Evolutionary conservation across 2,888 invertebrate genomes (phyloP).

Genomic region (Drosophila parthenogenetica): DNA sequence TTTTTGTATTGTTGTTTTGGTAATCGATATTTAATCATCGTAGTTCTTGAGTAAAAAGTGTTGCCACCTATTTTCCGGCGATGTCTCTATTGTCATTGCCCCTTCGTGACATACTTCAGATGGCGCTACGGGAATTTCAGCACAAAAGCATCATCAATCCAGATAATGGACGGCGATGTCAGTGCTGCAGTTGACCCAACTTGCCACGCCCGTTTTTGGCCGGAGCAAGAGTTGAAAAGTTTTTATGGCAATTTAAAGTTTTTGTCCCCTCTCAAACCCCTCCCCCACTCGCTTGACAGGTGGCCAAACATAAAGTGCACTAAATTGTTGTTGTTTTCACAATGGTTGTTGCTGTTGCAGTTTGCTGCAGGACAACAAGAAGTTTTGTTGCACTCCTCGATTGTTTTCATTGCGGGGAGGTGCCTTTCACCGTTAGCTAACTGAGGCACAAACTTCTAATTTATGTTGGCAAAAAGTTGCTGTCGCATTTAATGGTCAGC

Average conservation of each 20-base stretch:
- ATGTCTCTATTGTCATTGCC: slow-evolving; percentile 14
- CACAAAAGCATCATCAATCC: slow-evolving; percentile 57
- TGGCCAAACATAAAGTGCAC: slow-evolving; percentile 55
- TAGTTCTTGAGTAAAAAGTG: slow-evolving; percentile 9
- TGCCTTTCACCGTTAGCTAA: slow-evolving; percentile 22
- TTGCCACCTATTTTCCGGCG: slow-evolving; percentile 21
- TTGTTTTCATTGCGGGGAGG: slow-evolving; percentile 34
- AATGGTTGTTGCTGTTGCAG: slow-evolving; percentile 8
- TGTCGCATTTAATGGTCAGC: slow-evolving; percentile 62
- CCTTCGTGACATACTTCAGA: slow-evolving; percentile 58
- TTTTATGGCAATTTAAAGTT: slow-evolving; percentile 63
- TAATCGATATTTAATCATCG: slow-evolving; percentile 7
- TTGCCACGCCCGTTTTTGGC: slow-evolving; percentile 43
- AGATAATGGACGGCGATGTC: slow-evolving; percentile 54
- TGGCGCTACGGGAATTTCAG: slow-evolving; percentile 17
- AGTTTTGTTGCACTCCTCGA: slow-evolving; percentile 33
- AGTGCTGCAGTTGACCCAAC: slow-evolving; percentile 40
- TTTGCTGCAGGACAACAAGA: slow-evolving; percentile 36
- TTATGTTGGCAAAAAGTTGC: slow-evolving; percentile 65
- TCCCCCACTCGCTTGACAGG: slow-evolving; percentile 39
- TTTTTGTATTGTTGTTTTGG: not conserved
- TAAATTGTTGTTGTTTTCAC: slow-evolving; percentile 32
- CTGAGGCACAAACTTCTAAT: slow-evolving; percentile 59
- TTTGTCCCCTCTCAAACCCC: not conserved
- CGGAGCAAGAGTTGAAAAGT: slow-evolving; percentile 43